Evolutionary conservation across 2,888 invertebrate genomes (phyloP), one percentile per base, ranked within the genome.

Genomic region (Tribolium freemani): DNA sequence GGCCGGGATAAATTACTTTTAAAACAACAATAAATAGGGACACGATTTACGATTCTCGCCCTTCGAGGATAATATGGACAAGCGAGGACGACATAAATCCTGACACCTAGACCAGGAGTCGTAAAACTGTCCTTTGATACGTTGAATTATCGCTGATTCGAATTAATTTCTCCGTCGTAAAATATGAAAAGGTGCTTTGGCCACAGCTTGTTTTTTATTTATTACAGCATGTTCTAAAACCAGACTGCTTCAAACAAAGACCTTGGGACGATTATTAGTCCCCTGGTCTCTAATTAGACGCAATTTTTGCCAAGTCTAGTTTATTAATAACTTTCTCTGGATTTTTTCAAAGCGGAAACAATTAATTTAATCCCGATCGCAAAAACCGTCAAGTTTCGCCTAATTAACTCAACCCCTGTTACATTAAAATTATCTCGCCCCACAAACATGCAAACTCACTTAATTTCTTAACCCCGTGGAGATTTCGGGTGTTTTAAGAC

Each of bases 11-110:
- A 54, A 66, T 66, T 56, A 45, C 66, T 56, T 56, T 66, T 54
- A 56, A 67, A 67, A 67, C 67, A 51, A 67, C 67, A 56, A 57
- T 57, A 57, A 54, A 64, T 54, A 45, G 31, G 54, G 8, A 11
- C 26, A 13, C 20, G 46, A 6, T 61, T 61, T 61, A 48, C 60
- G 60, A 46, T 48, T 61, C 26, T 61, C 58, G 60, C 31, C 48
- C 10, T 13, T 21, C 26, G 50, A 51, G 50, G 63, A 21, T 30
- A 31, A 48, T 63, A n/a, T 11, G 9, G 64, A 38, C 38, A 38
- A 38, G 38, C 38, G 38, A 38, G 38, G 38, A 38, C 10, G 6
- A 21, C 30, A 57, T 56, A 67, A 67, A 67, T 67, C 48, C 57
- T 11, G 31, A 57, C 67, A 48, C 48, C 48, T 66, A 21, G 54